Base-by-base conservation (phyloP, 2,797 vertebrate genomes). In the Stomatorhinus walkeri region DNA sequence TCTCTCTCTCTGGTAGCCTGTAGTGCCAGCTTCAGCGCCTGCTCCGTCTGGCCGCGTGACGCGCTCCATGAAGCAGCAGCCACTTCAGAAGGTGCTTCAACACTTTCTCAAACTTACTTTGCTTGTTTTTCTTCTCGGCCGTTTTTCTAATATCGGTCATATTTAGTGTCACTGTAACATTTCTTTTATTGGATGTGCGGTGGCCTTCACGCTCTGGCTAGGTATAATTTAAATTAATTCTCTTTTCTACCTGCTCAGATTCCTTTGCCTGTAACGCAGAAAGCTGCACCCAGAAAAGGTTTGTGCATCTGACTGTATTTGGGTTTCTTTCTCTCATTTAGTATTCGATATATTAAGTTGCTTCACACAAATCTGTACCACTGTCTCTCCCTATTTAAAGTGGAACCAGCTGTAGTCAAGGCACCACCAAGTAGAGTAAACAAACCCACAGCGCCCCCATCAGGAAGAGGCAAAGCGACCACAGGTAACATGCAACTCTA, bases 1-100 rank as follows among this genome's bases (percentile, higher is more conserved):
- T 87, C 4, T 49, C 16, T 49, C 16, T 0, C 88, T 12, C 28
- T 89, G 90, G 91, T 88, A 96, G 95, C 87, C 76, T 22, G 91
- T 91, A 24, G 85, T 88, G 0, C 68, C 79, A 19, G 51, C 49
- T 88, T 93, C 92, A 10, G 85, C 87, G 1, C 72, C 79, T 9
- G 49, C 48, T 89, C 93, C 91, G 89, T 93, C 89, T 88, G 90
- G 89, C 88, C 93, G 95, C 92, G 92, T 96, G 12, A 96, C 95
- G 0, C 95, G 95, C 19, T 96, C 95, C 2, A 95, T 96, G 95
- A 95, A 91, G 68, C 94, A 94, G 32, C 92, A 92, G 84, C 87
- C 87, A 48, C 16, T 76, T 19, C 91, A 92, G 28, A 92, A 89
- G 92, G 95, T 95, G 86, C 8, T 51, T 43, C 61, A 14, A 16